Percentiles rank a stretch among this genome's conserved stretches.
These are phyloP conservation scores for Achroia grisella DNA, from an alignment of 1,140 invertebrate species.

Conservation along the genomic window DNA sequence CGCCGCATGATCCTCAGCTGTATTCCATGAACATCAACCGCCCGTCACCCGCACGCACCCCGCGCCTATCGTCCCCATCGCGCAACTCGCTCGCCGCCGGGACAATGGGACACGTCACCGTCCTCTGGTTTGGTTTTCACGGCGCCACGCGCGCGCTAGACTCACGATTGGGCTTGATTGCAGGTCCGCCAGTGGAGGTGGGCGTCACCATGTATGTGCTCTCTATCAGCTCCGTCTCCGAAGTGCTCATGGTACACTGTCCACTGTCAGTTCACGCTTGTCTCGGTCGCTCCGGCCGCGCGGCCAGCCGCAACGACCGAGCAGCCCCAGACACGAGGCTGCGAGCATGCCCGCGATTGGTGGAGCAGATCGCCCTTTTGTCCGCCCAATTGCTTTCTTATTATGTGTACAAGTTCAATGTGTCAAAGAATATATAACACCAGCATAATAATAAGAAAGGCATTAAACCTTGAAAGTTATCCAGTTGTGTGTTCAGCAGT, in stretches of 20 bases:
- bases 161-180: conserved; percentile 74
- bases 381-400: conserved; percentile 67
- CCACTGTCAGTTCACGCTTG: conserved; percentile 43
- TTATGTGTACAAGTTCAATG: conserved; percentile 38
- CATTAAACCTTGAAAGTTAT: conserved; percentile 47
- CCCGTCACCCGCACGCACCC: conserved; percentile 15
- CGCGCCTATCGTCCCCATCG: conserved; percentile 31
- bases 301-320: conserved; percentile 48
- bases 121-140: conserved; percentile 72
- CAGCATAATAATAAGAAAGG: conserved; percentile 63
- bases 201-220: conserved; percentile 98
- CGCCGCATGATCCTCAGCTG: conserved; percentile 12
- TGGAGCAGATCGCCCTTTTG: conserved; percentile 59
- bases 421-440: conserved; percentile 20
- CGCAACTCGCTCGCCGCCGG: conserved; percentile 12
- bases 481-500: conserved; percentile 63
- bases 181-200: conserved; percentile 95
- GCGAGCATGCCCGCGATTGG: conserved; percentile 67
- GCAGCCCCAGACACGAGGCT: conserved; percentile 62
- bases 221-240: conserved; percentile 97
- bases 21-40: conserved; percentile 9
- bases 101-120: conserved; percentile 64
- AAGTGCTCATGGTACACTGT: conserved; percentile 96
- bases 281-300: conserved; percentile 33
- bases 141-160: conserved; percentile 51